These are phyloP conservation scores for Pseudococcus viburni DNA, from an alignment of 2,888 invertebrate genomes.

Conservation along the genomic window DNA sequence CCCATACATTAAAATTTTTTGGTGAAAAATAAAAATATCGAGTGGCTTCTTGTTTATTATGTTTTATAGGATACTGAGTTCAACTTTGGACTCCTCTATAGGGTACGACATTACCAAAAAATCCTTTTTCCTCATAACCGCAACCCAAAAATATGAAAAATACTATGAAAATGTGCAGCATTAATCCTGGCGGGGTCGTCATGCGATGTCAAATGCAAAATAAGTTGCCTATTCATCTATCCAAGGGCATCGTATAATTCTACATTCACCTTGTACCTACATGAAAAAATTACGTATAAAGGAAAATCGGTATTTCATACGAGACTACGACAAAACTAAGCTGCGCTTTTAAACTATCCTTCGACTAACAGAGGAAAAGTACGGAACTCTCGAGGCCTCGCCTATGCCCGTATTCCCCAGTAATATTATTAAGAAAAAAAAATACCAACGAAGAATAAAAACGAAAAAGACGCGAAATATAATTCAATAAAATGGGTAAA, in stretches of 20 bases:
- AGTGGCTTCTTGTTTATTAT: too few relatives aligned
- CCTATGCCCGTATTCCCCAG: background rate
- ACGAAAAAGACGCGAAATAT: slow-evolving; percentile 28
- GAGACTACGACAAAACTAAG: background rate
- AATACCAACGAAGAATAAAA: background rate
- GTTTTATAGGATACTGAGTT: too few relatives aligned
- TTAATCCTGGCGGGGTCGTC: too few relatives aligned
- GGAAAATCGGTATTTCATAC: background rate
- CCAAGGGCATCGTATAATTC: background rate
- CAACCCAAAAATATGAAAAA: too few relatives aligned
- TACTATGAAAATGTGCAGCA: too few relatives aligned
- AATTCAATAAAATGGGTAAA: slow-evolving; percentile 4
- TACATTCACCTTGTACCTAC: background rate
- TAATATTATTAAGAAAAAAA: slow-evolving; percentile 31
- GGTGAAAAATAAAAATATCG: too few relatives aligned
- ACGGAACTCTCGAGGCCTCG: background rate
- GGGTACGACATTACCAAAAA: too few relatives aligned
- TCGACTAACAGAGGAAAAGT: background rate
- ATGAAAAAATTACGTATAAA: background rate
- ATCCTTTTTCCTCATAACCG: too few relatives aligned
- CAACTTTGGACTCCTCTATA: too few relatives aligned
- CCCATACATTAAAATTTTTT: too few relatives aligned
- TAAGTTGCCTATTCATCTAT: too few relatives aligned
- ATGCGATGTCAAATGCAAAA: too few relatives aligned
- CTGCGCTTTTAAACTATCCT: background rate